Evolutionary conservation across 2,888 invertebrate species (phyloP).

Genomic region (Tipula vernalis): DNA sequence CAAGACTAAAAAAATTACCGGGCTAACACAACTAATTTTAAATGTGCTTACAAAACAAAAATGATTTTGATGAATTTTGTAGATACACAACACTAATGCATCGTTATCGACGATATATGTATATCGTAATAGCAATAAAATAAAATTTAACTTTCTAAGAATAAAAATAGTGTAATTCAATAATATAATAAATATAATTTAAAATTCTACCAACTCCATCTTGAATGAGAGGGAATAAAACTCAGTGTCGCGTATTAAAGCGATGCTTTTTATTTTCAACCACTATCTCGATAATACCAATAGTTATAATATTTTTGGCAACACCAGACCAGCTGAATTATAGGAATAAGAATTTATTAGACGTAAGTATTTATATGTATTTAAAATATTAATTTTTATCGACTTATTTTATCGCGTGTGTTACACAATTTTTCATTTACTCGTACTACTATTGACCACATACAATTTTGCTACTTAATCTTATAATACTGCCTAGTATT

Average conservation of each 20-base stretch:
- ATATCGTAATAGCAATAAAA: background rate
- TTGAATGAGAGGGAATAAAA: constrained; percentile 32
- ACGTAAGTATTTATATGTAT: constrained; percentile 26
- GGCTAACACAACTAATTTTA: too few species aligned
- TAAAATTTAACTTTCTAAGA: background rate
- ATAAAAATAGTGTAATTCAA: background rate
- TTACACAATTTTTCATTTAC: background rate
- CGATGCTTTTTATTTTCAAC: constrained; percentile 36
- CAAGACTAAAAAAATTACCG: too few species aligned
- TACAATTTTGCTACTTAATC: background rate
- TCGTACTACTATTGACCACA: background rate
- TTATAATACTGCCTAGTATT: background rate
- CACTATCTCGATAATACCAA: constrained; percentile 33
- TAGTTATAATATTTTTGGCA: constrained; percentile 33
- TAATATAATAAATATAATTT: background rate
- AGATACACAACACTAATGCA: too few species aligned
- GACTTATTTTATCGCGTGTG: background rate
- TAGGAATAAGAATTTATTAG: constrained; percentile 32
- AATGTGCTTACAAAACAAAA: too few species aligned
- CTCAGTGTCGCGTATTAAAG: constrained; percentile 35
- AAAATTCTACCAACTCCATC: background rate
- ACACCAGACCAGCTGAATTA: constrained; percentile 34
- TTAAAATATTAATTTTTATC: background rate
- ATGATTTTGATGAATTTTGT: too few species aligned
- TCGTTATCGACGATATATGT: too few species aligned